Evolutionary conservation across 2,888 invertebrate genomes (phyloP).

Genomic region (Itoplectis maculator): DNA sequence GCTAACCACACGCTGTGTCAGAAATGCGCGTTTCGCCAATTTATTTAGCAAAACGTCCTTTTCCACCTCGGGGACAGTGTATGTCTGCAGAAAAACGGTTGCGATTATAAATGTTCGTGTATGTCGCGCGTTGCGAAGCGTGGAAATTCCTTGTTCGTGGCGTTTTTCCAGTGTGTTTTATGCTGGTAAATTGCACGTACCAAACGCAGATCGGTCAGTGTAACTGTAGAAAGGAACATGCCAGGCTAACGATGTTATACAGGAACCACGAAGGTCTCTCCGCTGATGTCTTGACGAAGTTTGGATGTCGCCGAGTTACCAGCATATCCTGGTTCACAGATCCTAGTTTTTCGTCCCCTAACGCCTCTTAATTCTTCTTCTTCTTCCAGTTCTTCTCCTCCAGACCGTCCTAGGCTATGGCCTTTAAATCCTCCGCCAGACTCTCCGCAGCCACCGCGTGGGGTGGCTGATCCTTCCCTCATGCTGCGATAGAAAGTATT

Average conservation of each 20-base stretch:
- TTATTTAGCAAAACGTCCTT: conserved; percentile 74
- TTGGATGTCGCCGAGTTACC: conserved; percentile 13
- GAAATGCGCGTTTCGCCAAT: conserved; percentile 72
- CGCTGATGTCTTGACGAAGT: conserved; percentile 21
- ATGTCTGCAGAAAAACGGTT: conserved; percentile 34
- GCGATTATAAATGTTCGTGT: conserved; percentile 64
- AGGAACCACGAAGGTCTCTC: conserved; percentile 27
- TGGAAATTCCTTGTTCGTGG: conserved; percentile 28
- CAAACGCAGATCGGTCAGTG: background rate
- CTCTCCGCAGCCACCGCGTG: conserved; percentile 24
- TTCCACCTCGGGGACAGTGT: conserved; percentile 51
- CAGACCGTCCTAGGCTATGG: conserved; percentile 36
- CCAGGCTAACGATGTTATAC: conserved; percentile 19
- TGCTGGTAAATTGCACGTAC: conserved; percentile 27
- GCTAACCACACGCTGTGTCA: conserved; percentile 73
- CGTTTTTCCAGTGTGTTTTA: conserved; percentile 48
- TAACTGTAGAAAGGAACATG: conserved; percentile 28
- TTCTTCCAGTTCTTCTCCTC: conserved; percentile 22
- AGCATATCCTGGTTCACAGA: conserved; percentile 15
- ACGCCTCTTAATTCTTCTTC: conserved; percentile 45
- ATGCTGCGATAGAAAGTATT: conserved; percentile 59
- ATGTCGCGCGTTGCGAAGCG: conserved; percentile 21
- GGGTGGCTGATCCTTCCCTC: conserved; percentile 59
- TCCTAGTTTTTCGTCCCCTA: conserved; percentile 17
- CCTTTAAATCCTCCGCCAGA: conserved; percentile 51